phyloP scores from a whole-genome alignment of 2,888 invertebrate species.

The Argynnis bischoffii region DNA sequence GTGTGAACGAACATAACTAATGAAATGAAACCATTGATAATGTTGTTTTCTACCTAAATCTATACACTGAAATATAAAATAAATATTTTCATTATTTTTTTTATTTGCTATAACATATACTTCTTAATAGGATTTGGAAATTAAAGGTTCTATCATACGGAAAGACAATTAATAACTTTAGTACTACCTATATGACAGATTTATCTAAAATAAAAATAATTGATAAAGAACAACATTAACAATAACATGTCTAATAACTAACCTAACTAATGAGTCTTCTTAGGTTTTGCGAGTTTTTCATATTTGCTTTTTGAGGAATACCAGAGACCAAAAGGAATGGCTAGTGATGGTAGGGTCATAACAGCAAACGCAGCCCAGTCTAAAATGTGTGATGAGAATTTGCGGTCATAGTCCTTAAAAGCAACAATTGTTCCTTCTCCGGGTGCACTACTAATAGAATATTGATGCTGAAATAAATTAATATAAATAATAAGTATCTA shows the following conservation, averaged over 20 bases:
- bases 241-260: slow-evolving; percentile 48
- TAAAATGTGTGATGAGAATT: slow-evolving; percentile 97
- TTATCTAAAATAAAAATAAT: background rate
- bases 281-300: slow-evolving; percentile 89
- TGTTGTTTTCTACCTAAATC: slow-evolving; percentile 40
- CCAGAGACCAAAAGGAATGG: slow-evolving; percentile 97
- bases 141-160: background rate
- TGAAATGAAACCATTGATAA: slow-evolving; percentile 50
- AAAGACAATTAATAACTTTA: background rate
- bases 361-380: slow-evolving; percentile 99
- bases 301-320: slow-evolving; percentile 97
- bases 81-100: background rate
- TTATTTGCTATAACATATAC: background rate
- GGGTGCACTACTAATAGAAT: slow-evolving; percentile 92
- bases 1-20: slow-evolving; percentile 54
- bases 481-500: background rate
- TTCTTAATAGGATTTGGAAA: background rate
- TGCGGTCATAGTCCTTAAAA: slow-evolving; percentile 95
- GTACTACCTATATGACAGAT: background rate
- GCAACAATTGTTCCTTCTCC: slow-evolving; percentile 97
- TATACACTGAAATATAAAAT: background rate
- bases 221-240: slow-evolving; percentile 53
- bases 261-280: slow-evolving; percentile 82
- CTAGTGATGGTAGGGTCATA: slow-evolving; percentile 97
- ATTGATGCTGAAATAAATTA: slow-evolving; percentile 82